Percentiles rank a stretch among this genome's conserved stretches.
These are phyloP conservation scores for Zenarchopterus dispar DNA, from an alignment of 2,797 vertebrate species.

Conservation along the genomic window DNA sequence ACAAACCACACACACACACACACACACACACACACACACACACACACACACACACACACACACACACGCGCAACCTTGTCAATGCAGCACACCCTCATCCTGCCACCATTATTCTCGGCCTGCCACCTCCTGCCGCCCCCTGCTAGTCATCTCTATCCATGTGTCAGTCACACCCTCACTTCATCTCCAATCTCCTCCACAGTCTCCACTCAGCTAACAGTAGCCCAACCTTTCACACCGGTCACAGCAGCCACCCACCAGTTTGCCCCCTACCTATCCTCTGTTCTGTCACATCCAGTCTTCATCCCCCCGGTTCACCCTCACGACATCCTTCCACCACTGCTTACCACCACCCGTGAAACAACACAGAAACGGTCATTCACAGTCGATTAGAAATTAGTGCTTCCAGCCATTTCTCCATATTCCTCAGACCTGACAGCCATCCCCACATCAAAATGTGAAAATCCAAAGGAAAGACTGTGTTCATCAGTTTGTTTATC, in stretches of 20 bases:
- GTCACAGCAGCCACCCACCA: slow-evolving; percentile 51
- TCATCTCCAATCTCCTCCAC: slow-evolving; percentile 55
- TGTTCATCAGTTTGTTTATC: too few relatives aligned
- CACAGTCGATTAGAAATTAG: not conserved
- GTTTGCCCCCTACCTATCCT: slow-evolving; percentile 47
- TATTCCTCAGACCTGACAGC: slow-evolving; percentile 1
- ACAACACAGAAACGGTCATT: not conserved
- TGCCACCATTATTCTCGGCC: slow-evolving; percentile 67
- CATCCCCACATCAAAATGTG: not conserved
- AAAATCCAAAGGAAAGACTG: not conserved
- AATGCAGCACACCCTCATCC: slow-evolving; percentile 70
- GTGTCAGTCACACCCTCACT: slow-evolving; percentile 74
- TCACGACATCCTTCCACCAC: slow-evolving; percentile 17
- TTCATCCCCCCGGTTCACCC: slow-evolving; percentile 32
- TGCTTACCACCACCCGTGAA: too few relatives aligned
- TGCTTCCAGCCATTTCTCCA: not conserved
- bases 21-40: slow-evolving; percentile 47
- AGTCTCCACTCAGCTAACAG: slow-evolving; percentile 62
- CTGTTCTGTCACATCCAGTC: slow-evolving; percentile 35
- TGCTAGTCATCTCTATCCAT: slow-evolving; percentile 70
- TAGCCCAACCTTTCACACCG: slow-evolving; percentile 57
- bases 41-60: slow-evolving; percentile 21
- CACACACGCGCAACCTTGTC: slow-evolving; percentile 37
- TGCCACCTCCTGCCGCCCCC: slow-evolving; percentile 64
- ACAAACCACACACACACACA: slow-evolving; percentile 16